Evolutionary conservation across 2,888 invertebrate species (phyloP).

Genomic region (Noctua pronuba): DNA sequence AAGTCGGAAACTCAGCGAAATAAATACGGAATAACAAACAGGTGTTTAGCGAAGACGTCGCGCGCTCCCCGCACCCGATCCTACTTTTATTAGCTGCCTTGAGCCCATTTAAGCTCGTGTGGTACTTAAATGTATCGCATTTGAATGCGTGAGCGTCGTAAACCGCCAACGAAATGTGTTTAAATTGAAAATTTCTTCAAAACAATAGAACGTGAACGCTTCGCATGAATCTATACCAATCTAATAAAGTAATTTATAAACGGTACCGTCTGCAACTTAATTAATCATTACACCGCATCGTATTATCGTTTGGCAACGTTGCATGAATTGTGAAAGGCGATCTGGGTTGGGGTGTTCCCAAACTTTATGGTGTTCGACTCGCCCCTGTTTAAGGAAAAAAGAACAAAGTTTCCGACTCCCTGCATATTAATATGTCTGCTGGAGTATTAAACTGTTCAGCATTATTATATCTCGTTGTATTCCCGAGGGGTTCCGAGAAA

Average conservation of each 20-base stretch:
- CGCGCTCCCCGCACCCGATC: conserved; percentile 63
- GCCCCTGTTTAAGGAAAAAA: conserved; percentile 52
- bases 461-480: conserved; percentile 49
- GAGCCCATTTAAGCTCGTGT: conserved; percentile 71
- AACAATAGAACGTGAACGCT: conserved; percentile 55
- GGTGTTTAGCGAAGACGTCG: conserved; percentile 72
- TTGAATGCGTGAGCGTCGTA: conserved; percentile 70
- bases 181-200: conserved; percentile 68
- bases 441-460: conserved; percentile 49
- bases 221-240: conserved; percentile 47
- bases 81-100: conserved; percentile 75
- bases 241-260: conserved; percentile 54
- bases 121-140: conserved; percentile 70
- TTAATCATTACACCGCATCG: conserved; percentile 54
- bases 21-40: conserved; percentile 73
- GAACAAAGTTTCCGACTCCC: conserved; percentile 38
- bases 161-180: conserved; percentile 69
- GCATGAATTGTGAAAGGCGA: conserved; percentile 56
- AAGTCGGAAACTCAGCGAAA: conserved; percentile 60
- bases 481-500: conserved; percentile 10
- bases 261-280: conserved; percentile 50
- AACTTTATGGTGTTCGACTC: conserved; percentile 54
- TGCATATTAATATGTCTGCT: conserved; percentile 58
- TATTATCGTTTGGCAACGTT: conserved; percentile 60
- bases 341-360: conserved; percentile 27